A percentile compares a stretch with the other conserved stretches of the same genome.
phyloP scores from a whole-genome alignment of 2,797 vertebrate genomes.

The Hylomyscus alleni region DNA sequence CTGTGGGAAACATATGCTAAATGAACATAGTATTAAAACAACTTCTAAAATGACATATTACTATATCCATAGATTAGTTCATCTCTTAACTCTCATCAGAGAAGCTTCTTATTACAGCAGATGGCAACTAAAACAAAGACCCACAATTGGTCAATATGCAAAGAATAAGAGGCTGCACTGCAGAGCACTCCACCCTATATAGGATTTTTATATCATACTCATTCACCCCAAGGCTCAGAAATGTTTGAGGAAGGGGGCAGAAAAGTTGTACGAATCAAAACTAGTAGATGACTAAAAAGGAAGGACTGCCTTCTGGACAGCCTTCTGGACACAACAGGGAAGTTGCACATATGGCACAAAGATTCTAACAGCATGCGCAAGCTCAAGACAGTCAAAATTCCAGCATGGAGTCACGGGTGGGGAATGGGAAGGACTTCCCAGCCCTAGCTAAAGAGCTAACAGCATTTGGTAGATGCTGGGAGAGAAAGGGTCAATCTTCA shows the following conservation, averaged over 20 bases:
- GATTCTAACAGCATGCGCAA: neutral
- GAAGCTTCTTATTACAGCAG: neutral
- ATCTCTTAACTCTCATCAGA: neutral
- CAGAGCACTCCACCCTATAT: neutral
- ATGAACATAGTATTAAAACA: neutral
- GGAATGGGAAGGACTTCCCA: neutral
- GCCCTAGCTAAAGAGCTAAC: neutral
- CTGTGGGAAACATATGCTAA: neutral
- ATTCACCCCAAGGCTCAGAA: neutral
- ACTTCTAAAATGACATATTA: neutral
- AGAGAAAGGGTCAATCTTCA: neutral
- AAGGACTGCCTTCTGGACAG: neutral
- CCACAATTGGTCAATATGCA: neutral
- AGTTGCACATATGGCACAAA: neutral
- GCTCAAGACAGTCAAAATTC: neutral
- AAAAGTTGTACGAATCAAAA: neutral
- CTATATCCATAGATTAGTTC: neutral
- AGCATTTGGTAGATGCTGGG: neutral
- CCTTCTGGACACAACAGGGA: neutral
- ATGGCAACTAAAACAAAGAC: neutral
- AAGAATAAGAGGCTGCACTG: neutral
- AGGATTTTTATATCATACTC: neutral
- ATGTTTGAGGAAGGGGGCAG: neutral
- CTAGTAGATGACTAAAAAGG: neutral
- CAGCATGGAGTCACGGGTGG: neutral